Conservation (phyloP, 92 coral and sea anemone genomes). For the Parazoanthus swiftii region DNA sequence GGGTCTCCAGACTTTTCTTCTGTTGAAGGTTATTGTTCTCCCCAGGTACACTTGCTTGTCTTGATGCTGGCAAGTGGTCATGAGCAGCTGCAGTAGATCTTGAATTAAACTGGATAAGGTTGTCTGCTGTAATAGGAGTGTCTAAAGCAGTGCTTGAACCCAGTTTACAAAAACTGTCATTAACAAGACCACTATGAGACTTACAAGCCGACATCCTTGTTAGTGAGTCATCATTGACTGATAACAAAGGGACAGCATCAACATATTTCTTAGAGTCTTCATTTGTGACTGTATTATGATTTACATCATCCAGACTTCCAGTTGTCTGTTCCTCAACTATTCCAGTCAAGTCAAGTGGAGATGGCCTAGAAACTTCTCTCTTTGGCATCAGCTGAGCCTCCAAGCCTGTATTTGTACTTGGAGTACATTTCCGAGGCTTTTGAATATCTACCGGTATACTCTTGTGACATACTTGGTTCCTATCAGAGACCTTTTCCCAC, state of each 20-base stretch:
- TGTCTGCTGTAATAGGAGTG: not conserved
- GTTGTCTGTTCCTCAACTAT: not conserved
- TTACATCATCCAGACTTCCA: not conserved
- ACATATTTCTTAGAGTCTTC: not conserved
- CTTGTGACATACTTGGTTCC: not conserved
- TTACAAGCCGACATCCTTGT: not conserved
- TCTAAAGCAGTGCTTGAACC: not conserved
- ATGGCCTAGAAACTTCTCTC: not conserved
- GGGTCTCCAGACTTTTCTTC: not conserved
- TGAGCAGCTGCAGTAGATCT: not conserved
- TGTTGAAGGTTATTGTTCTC: too few relatives aligned
- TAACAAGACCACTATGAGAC: not conserved
- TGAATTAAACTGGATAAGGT: too few relatives aligned
- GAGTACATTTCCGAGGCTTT: not conserved
- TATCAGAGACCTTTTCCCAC: slow-evolving; percentile 60
- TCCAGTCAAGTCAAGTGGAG: not conserved
- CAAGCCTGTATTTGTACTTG: not conserved
- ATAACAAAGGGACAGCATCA: not conserved
- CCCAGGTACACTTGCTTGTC: not conserved
- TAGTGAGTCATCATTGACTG: not conserved
- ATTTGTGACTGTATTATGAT: not conserved
- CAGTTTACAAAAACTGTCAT: not conserved
- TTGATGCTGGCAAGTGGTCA: not conserved
- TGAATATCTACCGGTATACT: not conserved
- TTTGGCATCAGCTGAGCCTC: not conserved